phyloP scores from a whole-genome alignment of 2,797 vertebrate genomes.

The Pangasius sanitwongsei region DNA sequence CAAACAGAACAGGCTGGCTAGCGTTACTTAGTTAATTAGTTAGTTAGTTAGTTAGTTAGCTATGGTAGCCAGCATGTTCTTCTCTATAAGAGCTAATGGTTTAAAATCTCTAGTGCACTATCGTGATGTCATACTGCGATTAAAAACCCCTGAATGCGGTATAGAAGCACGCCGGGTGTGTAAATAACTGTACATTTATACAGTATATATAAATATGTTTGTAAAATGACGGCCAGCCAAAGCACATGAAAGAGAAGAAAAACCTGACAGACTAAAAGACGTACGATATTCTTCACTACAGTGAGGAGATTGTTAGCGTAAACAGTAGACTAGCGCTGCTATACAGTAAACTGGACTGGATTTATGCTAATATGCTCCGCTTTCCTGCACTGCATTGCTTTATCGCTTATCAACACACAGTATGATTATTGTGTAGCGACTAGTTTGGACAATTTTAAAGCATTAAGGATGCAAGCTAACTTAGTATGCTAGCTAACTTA shows the following conservation, averaged over 20 bases:
- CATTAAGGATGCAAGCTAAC: neutral
- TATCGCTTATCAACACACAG: neutral
- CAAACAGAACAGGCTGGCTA: neutral
- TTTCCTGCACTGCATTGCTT: neutral
- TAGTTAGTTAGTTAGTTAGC: neutral
- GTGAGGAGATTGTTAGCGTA: neutral
- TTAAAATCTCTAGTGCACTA: neutral
- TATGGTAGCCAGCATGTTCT: neutral
- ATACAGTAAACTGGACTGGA: neutral
- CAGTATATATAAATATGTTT: neutral
- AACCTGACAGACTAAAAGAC: too few relatives aligned
- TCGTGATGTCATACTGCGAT: neutral
- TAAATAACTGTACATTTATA: conserved; percentile 7
- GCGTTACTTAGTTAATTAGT: neutral
- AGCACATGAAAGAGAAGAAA: neutral
- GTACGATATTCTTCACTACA: too few relatives aligned
- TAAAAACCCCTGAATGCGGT: neutral
- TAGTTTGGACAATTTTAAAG: neutral
- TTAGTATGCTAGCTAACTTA: neutral
- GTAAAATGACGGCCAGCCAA: conserved; percentile 5
- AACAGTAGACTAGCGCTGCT: neutral
- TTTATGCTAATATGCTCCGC: conserved; percentile 17
- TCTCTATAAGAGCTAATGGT: neutral
- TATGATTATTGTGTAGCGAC: neutral
- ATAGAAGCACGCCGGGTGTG: neutral